Base-by-base conservation (phyloP, 2,797 vertebrate genomes). In the Lepidocolaptes lacrymiger region DNA sequence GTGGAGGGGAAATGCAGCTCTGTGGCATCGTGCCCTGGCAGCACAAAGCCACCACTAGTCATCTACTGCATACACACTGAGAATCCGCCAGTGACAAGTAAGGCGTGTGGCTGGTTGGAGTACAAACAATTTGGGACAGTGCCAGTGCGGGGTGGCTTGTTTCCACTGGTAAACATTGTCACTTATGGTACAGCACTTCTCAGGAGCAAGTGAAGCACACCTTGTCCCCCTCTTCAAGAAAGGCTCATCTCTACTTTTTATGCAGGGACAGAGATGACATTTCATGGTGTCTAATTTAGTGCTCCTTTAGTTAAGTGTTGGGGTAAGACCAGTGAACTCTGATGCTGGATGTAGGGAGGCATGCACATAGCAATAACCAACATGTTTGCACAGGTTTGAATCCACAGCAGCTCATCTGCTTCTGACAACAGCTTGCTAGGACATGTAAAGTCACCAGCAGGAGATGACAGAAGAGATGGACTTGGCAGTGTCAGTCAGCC, bases 11-110 rank as follows among this genome's bases (percentile, higher is more conserved):
- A 96, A 97, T 77, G 82, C 96, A 95, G 93, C 88, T 94, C 93
- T 41, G 85, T 97, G 95, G 96, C 96, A 95, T 69, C 5, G 9
- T 91, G 94, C 95, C 95, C 86, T 97, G 94, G 94, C 95, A 97
- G 93, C 93, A 96, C 92, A 95, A 96, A 97, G 94, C 86, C 85
- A 95, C 93, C 94, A 92, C 91, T 94, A 97, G 94, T 95, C 93
- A 94, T 96, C 93, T 88, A 85, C 88, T 8, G 43, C 74, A 91
- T 91, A 91, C 91, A 82, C 68, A 78, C 89, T 2, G 43, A 1
- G 58, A 93, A 77, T 85, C 89, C 54, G 11, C 85, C 94, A 95
- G 91, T 91, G 96, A 94, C 96, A 95, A 94, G 92, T 66, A 93
- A 95, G 66, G 88, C 39, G 18, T 95, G 95, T 86, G 88, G 91